Conservation (phyloP, 1,140 invertebrate genomes). For the Drosophila kikkawai region DNA sequence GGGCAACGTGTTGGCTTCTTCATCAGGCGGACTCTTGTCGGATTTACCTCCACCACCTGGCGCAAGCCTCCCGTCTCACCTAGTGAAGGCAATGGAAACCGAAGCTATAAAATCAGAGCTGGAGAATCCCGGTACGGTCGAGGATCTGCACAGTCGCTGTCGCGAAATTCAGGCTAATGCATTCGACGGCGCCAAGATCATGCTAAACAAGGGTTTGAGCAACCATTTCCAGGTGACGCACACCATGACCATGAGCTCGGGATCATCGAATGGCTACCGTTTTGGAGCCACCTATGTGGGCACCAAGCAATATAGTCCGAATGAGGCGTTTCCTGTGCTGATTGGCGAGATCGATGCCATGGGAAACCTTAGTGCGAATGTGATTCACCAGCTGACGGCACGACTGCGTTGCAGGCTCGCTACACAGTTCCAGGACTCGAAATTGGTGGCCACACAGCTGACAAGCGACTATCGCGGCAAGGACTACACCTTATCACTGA, state of each 20-base stretch:
- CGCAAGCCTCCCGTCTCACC: slow-evolving; percentile 82
- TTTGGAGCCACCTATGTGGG: slow-evolving; percentile 99
- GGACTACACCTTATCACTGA: slow-evolving; percentile 94
- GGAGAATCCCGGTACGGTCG: slow-evolving; percentile 96
- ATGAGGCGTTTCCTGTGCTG: slow-evolving; percentile 96
- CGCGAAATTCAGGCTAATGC: slow-evolving; percentile 98
- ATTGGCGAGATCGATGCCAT: slow-evolving; percentile 97
- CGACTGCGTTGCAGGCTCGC: slow-evolving; percentile 93
- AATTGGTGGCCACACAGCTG: slow-evolving; percentile 94
- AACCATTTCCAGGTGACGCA: slow-evolving; percentile 99
- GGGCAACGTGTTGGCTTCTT: slow-evolving; percentile 88
- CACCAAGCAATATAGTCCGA: slow-evolving; percentile 91
- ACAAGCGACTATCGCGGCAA: slow-evolving; percentile 95
- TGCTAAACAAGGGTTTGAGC: slow-evolving; percentile 98
- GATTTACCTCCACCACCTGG: slow-evolving; percentile 30
- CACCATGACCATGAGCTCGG: slow-evolving; percentile 94
- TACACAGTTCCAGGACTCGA: slow-evolving; percentile 95
- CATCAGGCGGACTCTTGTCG: slow-evolving; percentile 62
- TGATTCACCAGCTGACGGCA: slow-evolving; percentile 95
- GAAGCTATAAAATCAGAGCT: slow-evolving; percentile 71
- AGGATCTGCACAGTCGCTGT: slow-evolving; percentile 98
- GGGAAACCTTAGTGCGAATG: slow-evolving; percentile 98
- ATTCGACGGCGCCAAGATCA: slow-evolving; percentile 98
- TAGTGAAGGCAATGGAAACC: slow-evolving; percentile 42
- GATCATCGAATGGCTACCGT: slow-evolving; percentile 95